phyloP scores from a whole-genome alignment of 2,797 vertebrate species.

The Ctenopoma multispine region DNA sequence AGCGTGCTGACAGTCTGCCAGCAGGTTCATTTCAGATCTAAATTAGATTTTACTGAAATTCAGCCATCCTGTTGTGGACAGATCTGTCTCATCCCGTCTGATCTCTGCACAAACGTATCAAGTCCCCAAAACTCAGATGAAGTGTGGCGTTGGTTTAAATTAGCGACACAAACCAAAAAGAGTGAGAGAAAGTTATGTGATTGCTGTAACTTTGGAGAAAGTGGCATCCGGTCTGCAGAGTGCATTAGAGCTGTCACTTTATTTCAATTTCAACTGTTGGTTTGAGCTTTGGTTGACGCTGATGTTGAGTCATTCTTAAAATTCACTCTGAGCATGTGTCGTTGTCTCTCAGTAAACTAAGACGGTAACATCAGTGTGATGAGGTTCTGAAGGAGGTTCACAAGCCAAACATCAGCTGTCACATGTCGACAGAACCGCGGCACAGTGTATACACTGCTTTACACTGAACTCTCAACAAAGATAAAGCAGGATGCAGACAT shows the following conservation, averaged over 20 bases:
- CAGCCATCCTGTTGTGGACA: neutral
- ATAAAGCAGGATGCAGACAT: too few relatives aligned
- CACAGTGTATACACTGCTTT: too few relatives aligned
- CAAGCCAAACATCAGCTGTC: too few relatives aligned
- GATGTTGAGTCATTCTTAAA: too few relatives aligned
- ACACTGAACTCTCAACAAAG: too few relatives aligned
- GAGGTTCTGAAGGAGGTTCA: too few relatives aligned
- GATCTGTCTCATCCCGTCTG: slow-evolving; percentile 4
- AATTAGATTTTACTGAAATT: neutral
- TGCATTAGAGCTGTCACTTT: neutral
- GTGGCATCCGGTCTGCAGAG: neutral
- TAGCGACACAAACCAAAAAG: neutral
- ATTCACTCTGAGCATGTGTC: too few relatives aligned
- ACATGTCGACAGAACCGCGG: too few relatives aligned
- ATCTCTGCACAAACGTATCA: neutral
- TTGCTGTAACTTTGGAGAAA: neutral
- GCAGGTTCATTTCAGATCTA: neutral
- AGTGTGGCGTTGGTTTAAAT: neutral
- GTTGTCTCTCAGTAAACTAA: too few relatives aligned
- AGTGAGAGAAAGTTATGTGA: neutral
- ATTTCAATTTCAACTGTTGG: too few relatives aligned
- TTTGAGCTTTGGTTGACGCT: too few relatives aligned
- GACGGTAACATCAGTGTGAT: too few relatives aligned
- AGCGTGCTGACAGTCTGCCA: neutral
- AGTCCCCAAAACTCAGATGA: neutral